Conservation (phyloP, 2,888 invertebrate species). For the Latheticus oryzae region DNA sequence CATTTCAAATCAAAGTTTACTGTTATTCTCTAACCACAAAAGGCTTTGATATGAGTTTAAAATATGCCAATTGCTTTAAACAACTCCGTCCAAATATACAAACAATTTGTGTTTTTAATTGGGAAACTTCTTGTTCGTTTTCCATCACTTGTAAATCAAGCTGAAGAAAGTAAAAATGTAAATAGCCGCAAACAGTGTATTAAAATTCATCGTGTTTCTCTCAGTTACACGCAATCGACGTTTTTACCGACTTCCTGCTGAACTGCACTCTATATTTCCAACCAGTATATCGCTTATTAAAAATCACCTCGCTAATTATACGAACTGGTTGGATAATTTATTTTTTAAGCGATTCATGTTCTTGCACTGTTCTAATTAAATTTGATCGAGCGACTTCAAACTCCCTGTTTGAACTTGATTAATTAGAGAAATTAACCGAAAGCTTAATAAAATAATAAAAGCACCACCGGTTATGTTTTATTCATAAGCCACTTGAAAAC, state of each 20-base stretch:
- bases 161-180: slow-evolving; percentile 5
- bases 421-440: slow-evolving; percentile 21
- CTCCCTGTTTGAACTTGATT: too few species aligned
- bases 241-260: slow-evolving; percentile 31
- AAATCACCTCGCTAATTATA: slow-evolving; percentile 28
- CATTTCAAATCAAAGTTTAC: too few species aligned
- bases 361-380: slow-evolving; percentile 31
- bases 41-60: too few species aligned
- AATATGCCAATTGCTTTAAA: too few species aligned
- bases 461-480: neutral
- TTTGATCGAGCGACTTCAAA: slow-evolving; percentile 22
- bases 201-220: slow-evolving; percentile 28
- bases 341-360: slow-evolving; percentile 20
- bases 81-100: too few species aligned
- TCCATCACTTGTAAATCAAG: slow-evolving; percentile 1
- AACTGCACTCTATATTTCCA: slow-evolving; percentile 25
- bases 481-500: slow-evolving; percentile 6
- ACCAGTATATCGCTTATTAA: slow-evolving; percentile 23
- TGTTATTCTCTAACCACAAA: too few species aligned
- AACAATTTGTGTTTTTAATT: too few species aligned
- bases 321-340: slow-evolving; percentile 27
- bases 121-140: neutral
- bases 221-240: slow-evolving; percentile 21
- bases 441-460: slow-evolving; percentile 4
- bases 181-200: slow-evolving; percentile 18